Evolutionary conservation across 2,888 invertebrate genomes (phyloP), one percentile per base, ranked within the genome.

Genomic region (Chymomyza amoena): DNA sequence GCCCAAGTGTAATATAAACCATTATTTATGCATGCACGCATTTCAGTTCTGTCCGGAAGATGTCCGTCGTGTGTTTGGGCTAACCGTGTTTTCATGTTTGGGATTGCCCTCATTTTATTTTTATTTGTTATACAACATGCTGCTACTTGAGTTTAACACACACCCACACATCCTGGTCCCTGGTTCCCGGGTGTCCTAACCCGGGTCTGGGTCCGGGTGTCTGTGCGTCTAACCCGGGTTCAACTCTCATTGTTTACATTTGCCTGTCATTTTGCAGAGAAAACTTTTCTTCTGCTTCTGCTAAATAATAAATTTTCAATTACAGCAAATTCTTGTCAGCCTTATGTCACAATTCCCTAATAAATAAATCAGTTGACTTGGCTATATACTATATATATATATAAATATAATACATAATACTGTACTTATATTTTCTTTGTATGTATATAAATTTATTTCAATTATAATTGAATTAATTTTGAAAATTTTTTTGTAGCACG

Each of bases 271-370:
- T 45, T 45, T 2, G 39, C 13, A 45, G 13, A 45, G n/a, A 45
- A 32, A 16, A 51, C 54, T 50, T 16, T 61, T n/a, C n/a, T n/a
- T n/a, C n/a, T 18, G 32, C 25, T 15, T 61, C 52, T 50, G 62
- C 39, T 85, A 70, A 85, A 83, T 83, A 80, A 84, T 86, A 76
- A 71, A 84, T 86, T 45, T 78, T 77, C 77, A 87, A 87, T 82
- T 81, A 81, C 67, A 64, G 28, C 70, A 63, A 66, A 61, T 25
- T 54, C 25, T 50, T 20, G 13, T 36, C 36, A 45, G 28, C 20
- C 50, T 15, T 50, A 45, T 45, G 15, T 28, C 64, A 61, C 68
- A 71, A 75, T 69, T 64, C 62, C 61, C 74, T 64, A 69, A 70
- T 76, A 45, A 80, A 82, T 84, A 81, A 82, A 78, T 80, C 75